Base-by-base conservation (phyloP, 2,113 vertebrate genomes). In the Patagioenas fasciata region DNA sequence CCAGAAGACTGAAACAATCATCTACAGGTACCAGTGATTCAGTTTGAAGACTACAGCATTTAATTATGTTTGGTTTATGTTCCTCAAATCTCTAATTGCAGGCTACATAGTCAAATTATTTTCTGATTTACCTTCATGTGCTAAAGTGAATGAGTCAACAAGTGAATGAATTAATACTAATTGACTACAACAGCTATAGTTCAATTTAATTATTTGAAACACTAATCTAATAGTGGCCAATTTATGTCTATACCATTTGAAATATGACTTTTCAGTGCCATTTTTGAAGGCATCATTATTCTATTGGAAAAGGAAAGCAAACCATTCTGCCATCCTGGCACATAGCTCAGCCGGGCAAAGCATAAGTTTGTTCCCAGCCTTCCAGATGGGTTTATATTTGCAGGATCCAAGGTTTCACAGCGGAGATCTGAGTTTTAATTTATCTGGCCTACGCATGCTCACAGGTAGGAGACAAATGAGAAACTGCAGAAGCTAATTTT, bases 121-220 rank as follows among this genome's bases (percentile, higher is more conserved):
- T 93, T 95, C 92, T 91, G 80, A 94, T 96, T 93, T 97, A 90
- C 85, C 74, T 89, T 95, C 73, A 69, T 91, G 58, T 85, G 60
- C 69, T 91, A 29, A 91, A 95, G 71, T 62, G 80, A 91, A 80
- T 88, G 90, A 97, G 89, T 96, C 96, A 95, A 93, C 89, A 91
- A 95, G 84, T 66, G 67, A 93, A 89, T 85, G 40, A 95, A 93
- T 95, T 93, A 75, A 89, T 70, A 53, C 69, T 92, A 87, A 88
- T 92, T 91, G 90, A 94, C 75, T 84, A 83, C 80, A 94, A 88
- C 87, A 95, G 92, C 91, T 96, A 47, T 87, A 94, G 70, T 91
- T 96, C 61, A 95, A 75, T 96, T 88, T 57, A 84, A 81, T 91
- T 90, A 90, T 88, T 88, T 91, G 58, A 88, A 96, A 94, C 85